A percentile compares a stretch with the other conserved stretches of the same genome.
Evolutionary conservation across 2,113 vertebrate species (phyloP).

Genomic region (Paralichthys olivaceus): DNA sequence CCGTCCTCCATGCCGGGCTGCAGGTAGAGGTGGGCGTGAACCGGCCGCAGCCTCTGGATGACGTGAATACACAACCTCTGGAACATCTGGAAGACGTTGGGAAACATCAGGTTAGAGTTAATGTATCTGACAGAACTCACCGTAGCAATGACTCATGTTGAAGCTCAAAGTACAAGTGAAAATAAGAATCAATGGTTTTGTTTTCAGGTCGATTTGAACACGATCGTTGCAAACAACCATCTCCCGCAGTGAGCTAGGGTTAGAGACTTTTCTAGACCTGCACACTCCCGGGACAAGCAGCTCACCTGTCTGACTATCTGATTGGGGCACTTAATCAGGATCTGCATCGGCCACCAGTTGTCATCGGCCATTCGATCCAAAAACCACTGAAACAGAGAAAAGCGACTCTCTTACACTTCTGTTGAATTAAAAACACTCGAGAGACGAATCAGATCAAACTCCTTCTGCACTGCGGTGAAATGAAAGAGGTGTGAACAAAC

Average conservation of each 20-base stretch:
- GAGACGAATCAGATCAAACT: too few species aligned
- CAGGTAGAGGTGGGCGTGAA: conserved; percentile 97
- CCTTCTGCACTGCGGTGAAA: neutral
- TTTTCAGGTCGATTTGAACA: too few species aligned
- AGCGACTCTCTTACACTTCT: neutral
- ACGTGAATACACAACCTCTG: conserved; percentile 98
- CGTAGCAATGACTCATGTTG: too few species aligned
- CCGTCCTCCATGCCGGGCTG: conserved; percentile 99
- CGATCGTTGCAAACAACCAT: too few species aligned
- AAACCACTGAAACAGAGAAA: conserved; percentile 89
- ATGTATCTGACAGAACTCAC: too few species aligned
- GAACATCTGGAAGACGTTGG: conserved; percentile 89
- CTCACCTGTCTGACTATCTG: conserved; percentile 97
- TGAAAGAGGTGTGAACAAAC: conserved; percentile 66
- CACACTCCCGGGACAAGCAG: too few species aligned
- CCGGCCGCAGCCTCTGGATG: conserved; percentile 95
- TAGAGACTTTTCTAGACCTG: too few species aligned
- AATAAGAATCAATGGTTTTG: too few species aligned
- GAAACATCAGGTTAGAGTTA: too few species aligned
- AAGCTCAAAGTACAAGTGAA: too few species aligned
- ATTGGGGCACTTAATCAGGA: conserved; percentile 99
- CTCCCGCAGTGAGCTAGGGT: too few species aligned
- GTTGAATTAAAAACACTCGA: too few species aligned
- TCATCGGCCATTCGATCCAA: conserved; percentile 99
- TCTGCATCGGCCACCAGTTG: conserved; percentile 99